Conservation (phyloP, 2,113 vertebrate species). For the Hemicordylus capensis region DNA sequence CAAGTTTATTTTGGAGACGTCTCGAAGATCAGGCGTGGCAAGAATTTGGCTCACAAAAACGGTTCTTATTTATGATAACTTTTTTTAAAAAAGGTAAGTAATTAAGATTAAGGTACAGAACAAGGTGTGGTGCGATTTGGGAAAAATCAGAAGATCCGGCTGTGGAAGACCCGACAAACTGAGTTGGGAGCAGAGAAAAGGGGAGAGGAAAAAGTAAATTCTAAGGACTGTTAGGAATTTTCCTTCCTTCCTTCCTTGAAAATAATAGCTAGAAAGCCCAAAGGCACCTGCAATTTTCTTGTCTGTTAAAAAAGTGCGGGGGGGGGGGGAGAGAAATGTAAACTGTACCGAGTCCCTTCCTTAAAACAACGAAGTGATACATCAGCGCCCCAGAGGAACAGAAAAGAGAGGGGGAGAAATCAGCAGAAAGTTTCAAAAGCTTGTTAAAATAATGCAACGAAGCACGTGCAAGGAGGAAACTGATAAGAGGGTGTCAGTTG, state of each 20-base stretch:
- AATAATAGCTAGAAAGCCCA: background rate
- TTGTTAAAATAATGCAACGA: background rate
- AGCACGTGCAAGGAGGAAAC: background rate
- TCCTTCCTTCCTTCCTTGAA: background rate
- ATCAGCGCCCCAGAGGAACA: background rate
- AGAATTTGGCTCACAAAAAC: background rate
- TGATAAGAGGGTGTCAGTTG: too few relatives aligned
- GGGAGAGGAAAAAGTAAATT: background rate
- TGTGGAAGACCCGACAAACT: fast-evolving
- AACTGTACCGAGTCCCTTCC: too few relatives aligned
- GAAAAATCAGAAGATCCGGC: fast-evolving
- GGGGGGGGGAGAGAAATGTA: background rate
- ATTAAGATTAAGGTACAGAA: background rate
- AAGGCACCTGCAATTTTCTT: background rate
- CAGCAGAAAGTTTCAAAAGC: background rate
- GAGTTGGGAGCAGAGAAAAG: fast-evolving
- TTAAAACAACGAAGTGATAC: background rate
- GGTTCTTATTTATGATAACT: background rate
- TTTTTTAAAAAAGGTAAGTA: background rate
- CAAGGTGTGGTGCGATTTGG: fast-evolving
- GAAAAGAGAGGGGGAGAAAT: background rate
- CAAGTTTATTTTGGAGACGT: too few relatives aligned
- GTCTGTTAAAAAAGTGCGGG: background rate
- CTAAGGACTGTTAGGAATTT: background rate
- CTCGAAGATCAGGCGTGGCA: too few relatives aligned